phyloP scores from a whole-genome alignment of 2,888 invertebrate species.

The Dromius quadrimaculatus region DNA sequence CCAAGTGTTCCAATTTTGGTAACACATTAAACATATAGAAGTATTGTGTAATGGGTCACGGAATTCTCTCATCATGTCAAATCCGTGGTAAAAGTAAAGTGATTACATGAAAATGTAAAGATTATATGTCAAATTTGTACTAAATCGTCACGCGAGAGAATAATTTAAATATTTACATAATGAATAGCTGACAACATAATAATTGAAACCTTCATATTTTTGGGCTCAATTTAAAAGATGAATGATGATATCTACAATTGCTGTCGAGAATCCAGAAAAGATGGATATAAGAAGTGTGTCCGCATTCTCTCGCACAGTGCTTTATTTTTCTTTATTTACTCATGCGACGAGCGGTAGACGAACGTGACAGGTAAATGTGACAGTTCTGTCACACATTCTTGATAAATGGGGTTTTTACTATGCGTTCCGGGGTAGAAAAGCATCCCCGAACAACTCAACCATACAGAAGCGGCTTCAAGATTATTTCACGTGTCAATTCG shows the following conservation, averaged over 20 bases:
- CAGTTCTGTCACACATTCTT: conserved; percentile 48
- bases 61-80: conserved; percentile 9
- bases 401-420: conserved; percentile 52
- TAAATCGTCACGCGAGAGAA: background rate
- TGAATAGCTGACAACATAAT: background rate
- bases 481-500: background rate
- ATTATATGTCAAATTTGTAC: conserved; percentile 15
- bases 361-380: conserved; percentile 51
- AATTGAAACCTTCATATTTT: background rate
- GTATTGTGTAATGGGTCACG: conserved; percentile 2
- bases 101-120: conserved; percentile 19
- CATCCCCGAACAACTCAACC: conserved; percentile 4
- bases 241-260: conserved; percentile 2
- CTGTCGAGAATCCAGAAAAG: conserved; percentile 1
- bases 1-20: too few species aligned
- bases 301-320: conserved; percentile 20
- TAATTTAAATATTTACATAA: background rate
- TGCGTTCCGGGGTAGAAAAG: conserved; percentile 34
- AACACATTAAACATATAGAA: too few species aligned
- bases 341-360: conserved; percentile 46
- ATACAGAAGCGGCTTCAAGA: conserved; percentile 9
- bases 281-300: conserved; percentile 6
- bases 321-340: conserved; percentile 51
- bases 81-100: background rate
- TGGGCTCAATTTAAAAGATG: too few species aligned